Evolutionary conservation across 2,888 invertebrate species (phyloP).

Genomic region (Oligia strigilis): DNA sequence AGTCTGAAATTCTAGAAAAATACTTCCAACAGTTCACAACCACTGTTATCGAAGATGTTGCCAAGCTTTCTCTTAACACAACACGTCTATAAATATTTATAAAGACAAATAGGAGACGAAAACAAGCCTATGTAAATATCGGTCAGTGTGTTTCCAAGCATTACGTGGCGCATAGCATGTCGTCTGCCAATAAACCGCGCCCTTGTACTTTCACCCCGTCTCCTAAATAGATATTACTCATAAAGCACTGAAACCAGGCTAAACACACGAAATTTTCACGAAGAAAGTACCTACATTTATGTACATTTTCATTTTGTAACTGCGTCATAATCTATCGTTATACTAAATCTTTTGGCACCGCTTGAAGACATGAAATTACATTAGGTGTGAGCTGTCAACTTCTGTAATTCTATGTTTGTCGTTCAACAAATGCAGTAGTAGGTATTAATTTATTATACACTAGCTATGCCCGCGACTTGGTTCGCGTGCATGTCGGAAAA

Average conservation of each 20-base stretch:
- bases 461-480: neutral
- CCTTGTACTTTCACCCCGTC: conserved; percentile 54
- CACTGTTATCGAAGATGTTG: neutral
- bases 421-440: neutral
- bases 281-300: conserved; percentile 5
- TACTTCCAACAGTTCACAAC: neutral
- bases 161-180: conserved; percentile 53
- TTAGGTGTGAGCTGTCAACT: conserved; percentile 16
- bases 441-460: neutral
- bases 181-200: conserved; percentile 53
- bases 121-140: conserved; percentile 31
- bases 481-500: neutral
- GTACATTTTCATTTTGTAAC: neutral
- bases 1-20: neutral
- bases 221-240: conserved; percentile 40
- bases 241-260: conserved; percentile 13
- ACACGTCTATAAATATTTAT: neutral
- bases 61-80: neutral
- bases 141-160: conserved; percentile 16
- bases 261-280: conserved; percentile 23
- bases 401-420: neutral
- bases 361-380: conserved; percentile 4
- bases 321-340: neutral
- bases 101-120: neutral
- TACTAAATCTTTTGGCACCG: conserved; percentile 32